Percentiles rank a stretch among this genome's conserved stretches.
Conservation (phyloP, 2,113 vertebrate genomes). For the Ariopsis seemanni region DNA sequence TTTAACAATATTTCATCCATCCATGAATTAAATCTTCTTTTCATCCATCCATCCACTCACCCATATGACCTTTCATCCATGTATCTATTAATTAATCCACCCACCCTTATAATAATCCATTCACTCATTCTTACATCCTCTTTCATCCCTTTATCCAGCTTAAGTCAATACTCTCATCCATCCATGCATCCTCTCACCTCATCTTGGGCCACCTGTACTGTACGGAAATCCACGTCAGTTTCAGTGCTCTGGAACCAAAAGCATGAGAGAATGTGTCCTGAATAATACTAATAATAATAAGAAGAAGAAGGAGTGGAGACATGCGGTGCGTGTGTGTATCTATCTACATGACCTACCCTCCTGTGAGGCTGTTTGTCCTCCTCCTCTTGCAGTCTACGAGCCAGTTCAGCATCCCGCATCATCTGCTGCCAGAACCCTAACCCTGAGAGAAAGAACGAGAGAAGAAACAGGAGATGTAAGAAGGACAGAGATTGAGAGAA, state of each 20-base stretch:
- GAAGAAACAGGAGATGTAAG: neutral
- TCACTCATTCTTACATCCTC: neutral
- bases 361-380: slow-evolving; percentile 56
- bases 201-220: slow-evolving; percentile 76
- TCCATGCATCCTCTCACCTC: slow-evolving; percentile 61
- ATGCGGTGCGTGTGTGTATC: neutral
- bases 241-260: slow-evolving; percentile 25
- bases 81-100: neutral
- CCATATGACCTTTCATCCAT: neutral
- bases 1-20: neutral
- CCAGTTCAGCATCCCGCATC: slow-evolving; percentile 69
- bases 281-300: neutral
- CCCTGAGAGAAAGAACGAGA: neutral
- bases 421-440: slow-evolving; percentile 68
- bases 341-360: slow-evolving; percentile 46
- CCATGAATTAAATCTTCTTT: neutral
- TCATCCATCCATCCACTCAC: neutral
- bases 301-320: no score
- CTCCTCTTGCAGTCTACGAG: slow-evolving; percentile 70
- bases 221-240: slow-evolving; percentile 65
- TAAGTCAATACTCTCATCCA: neutral
- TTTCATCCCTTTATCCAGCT: neutral
- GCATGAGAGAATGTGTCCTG: neutral
- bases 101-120: no score
- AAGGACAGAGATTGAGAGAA: neutral